Evolutionary conservation across 2,888 invertebrate species (phyloP).

Genomic region (Incurvaria masculella): DNA sequence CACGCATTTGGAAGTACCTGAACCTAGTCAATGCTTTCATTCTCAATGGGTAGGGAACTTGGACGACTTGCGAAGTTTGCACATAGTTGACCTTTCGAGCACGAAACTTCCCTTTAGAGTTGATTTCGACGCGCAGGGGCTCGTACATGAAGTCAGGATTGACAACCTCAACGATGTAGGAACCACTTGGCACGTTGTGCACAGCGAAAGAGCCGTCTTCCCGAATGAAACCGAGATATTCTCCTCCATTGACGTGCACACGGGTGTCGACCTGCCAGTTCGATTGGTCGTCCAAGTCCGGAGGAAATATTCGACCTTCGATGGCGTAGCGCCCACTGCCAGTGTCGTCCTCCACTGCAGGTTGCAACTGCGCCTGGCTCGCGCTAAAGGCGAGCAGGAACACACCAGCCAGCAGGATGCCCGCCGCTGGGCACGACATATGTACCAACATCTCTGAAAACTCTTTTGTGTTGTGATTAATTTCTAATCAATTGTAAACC

Average conservation of each 20-base stretch:
- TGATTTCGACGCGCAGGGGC: slow-evolving; percentile 94
- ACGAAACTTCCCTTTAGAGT: slow-evolving; percentile 93
- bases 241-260: slow-evolving; percentile 85
- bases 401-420: background rate
- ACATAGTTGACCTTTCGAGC: slow-evolving; percentile 93
- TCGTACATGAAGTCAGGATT: slow-evolving; percentile 93
- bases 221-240: slow-evolving; percentile 82
- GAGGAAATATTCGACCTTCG: slow-evolving; percentile 77
- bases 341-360: slow-evolving; percentile 37
- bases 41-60: slow-evolving; percentile 89
- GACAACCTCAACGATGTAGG: slow-evolving; percentile 89
- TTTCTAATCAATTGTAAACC: no score
- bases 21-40: slow-evolving; percentile 79
- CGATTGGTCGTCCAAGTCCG: slow-evolving; percentile 56
- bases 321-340: slow-evolving; percentile 64
- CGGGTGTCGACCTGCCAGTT: slow-evolving; percentile 78
- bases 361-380: background rate
- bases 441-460: no score
- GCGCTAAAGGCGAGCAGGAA: background rate
- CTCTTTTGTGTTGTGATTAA: no score
- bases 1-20: slow-evolving; percentile 88
- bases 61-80: slow-evolving; percentile 86
- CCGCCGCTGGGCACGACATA: no score
- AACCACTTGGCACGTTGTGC: slow-evolving; percentile 85
- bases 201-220: slow-evolving; percentile 90